These are phyloP conservation scores for Nymphalis c-album DNA, from an alignment of 2,888 invertebrate genomes.

Conservation along the genomic window DNA sequence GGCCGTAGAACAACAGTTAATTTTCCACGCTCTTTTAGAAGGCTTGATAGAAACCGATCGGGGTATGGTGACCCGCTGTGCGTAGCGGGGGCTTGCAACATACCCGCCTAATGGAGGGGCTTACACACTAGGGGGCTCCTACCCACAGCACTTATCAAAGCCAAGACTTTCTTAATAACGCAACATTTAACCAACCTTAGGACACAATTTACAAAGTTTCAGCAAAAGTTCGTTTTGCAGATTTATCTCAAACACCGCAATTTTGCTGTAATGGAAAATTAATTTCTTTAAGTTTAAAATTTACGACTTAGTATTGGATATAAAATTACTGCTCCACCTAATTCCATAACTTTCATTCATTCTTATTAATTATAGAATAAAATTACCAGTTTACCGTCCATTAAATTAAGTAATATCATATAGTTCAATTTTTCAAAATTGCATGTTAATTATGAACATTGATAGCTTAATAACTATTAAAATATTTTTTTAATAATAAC, in stretches of 20 bases:
- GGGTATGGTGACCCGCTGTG: slow-evolving; percentile 56
- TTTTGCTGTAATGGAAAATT: slow-evolving; percentile 41
- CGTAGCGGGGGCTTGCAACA: slow-evolving; percentile 66
- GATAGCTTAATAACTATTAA: background rate
- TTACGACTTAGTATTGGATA: slow-evolving; percentile 8
- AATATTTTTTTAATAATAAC: background rate
- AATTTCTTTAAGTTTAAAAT: slow-evolving; percentile 23
- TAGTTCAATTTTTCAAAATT: no score
- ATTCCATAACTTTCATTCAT: background rate
- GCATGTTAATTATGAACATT: no score
- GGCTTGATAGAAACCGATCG: slow-evolving; percentile 50
- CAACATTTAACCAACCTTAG: slow-evolving; percentile 51
- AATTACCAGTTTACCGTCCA: no score
- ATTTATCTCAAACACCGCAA: slow-evolving; percentile 14
- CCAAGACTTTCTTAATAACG: slow-evolving; percentile 65
- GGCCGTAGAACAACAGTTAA: slow-evolving; percentile 35
- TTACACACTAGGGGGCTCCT: slow-evolving; percentile 63
- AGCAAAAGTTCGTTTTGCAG: slow-evolving; percentile 19
- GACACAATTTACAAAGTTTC: slow-evolving; percentile 26
- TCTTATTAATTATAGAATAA: no score
- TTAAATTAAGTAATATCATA: no score
- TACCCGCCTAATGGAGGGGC: slow-evolving; percentile 68
- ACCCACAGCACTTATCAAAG: slow-evolving; percentile 66
- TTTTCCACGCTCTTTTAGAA: slow-evolving; percentile 42
- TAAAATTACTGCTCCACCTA: background rate